Evolutionary conservation across 1,140 invertebrate genomes (phyloP).

Genomic region (Pachyrhynchus sulphureomaculatus): DNA sequence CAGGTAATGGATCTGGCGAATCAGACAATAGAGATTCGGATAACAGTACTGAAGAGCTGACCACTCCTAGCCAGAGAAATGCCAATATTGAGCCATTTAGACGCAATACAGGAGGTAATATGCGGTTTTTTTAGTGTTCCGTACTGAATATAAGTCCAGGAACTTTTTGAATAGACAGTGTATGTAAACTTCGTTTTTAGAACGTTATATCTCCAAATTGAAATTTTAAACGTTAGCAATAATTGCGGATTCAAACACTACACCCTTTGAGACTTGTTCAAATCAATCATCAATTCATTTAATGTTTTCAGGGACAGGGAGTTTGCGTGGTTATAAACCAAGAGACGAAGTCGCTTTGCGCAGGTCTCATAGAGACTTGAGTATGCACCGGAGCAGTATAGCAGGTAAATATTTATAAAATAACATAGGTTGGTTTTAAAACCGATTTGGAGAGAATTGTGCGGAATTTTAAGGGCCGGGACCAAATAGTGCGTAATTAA

Average conservation of each 20-base stretch:
- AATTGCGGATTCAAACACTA: too few species aligned
- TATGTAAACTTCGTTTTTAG: too few species aligned
- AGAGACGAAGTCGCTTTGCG: conserved; percentile 47
- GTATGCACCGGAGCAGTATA: conserved; percentile 42
- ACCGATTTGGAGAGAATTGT: neutral
- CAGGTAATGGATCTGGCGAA: conserved; percentile 60
- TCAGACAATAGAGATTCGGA: conserved; percentile 74
- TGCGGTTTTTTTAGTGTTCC: too few species aligned
- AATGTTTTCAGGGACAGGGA: conserved; percentile 34
- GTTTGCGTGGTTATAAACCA: conserved; percentile 45
- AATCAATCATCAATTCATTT: too few species aligned
- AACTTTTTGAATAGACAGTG: too few species aligned
- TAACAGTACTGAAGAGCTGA: conserved; percentile 64
- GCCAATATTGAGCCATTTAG: conserved; percentile 34
- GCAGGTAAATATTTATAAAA: conserved; percentile 35
- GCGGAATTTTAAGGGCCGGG: neutral
- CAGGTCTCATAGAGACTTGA: conserved; percentile 44
- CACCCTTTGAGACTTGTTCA: too few species aligned
- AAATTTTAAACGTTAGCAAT: too few species aligned
- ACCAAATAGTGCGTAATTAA: too few species aligned
- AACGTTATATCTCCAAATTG: too few species aligned
- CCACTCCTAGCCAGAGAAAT: neutral
- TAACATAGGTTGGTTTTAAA: too few species aligned
- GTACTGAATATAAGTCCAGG: too few species aligned
- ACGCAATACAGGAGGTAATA: conserved; percentile 56